A percentile compares a stretch with the other conserved stretches of the same genome.
phyloP scores from a whole-genome alignment of 2,113 vertebrate genomes.

The Miniopterus natalensis region DNA sequence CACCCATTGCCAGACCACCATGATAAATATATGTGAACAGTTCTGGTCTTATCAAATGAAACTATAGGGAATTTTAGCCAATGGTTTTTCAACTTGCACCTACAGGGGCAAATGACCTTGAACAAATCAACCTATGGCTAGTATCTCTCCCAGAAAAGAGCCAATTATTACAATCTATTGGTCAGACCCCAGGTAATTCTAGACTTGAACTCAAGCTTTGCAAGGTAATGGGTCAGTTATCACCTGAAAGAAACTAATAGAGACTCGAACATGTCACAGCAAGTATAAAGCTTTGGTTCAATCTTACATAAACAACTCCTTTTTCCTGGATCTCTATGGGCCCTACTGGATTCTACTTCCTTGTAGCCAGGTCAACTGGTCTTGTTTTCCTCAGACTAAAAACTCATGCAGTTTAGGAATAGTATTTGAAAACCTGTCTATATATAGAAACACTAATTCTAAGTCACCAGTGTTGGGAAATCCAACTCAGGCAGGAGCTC shows the following conservation, averaged over 20 bases:
- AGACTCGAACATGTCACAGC: not conserved
- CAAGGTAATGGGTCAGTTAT: not conserved
- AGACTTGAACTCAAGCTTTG: not conserved
- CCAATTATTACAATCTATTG: not conserved
- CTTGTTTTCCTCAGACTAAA: not conserved
- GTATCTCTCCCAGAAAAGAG: not conserved
- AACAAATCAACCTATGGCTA: not conserved
- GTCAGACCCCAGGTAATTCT: not conserved
- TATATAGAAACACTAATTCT: not conserved
- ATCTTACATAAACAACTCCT: not conserved
- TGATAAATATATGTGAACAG: not conserved
- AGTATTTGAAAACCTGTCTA: not conserved
- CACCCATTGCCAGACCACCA: not conserved
- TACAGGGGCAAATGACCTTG: not conserved
- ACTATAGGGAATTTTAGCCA: not conserved
- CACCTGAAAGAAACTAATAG: not conserved
- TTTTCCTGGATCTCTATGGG: not conserved
- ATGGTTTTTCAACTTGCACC: not conserved
- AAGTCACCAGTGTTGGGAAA: not conserved
- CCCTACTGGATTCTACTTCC: not conserved
- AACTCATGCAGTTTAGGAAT: not conserved
- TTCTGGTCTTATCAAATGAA: not conserved
- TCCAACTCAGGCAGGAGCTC: not conserved
- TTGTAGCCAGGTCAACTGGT: not conserved
- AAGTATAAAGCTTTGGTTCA: not conserved